Evolutionary conservation across 2,888 invertebrate species (phyloP), one percentile per base, ranked within the genome.

Genomic region (Troilus luridus): DNA sequence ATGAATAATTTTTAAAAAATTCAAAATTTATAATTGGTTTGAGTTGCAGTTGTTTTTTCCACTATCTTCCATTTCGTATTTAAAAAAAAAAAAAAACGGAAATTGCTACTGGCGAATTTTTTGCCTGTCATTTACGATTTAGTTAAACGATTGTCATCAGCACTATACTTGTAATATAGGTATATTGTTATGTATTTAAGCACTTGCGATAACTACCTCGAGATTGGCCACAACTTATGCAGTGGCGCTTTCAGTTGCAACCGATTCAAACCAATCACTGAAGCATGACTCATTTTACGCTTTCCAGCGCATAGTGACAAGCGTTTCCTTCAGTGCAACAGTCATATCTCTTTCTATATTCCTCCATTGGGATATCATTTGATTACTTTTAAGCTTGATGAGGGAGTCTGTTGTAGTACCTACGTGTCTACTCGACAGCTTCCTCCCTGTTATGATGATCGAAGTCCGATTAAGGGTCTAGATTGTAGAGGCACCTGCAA

Each of bases 271-370:
- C 72, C 27, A 41, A 7, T 41, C 19, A 7, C 14, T 41, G 27
- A 77, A 77, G 72, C 72, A 77, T 77, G 72, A 41, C 72, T 77
- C 72, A 77, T 77, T 77, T 17, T 12, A 77, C 72, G 72, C 72
- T 77, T 77, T 77, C 72, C 72, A 77, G 17, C 0, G 14, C 72
- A 17, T 12, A 17, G 72, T 41, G 72, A 77, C 72, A 77, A 77
- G 72, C 72, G 27, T 17, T 77, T 77, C 72, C 72, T 77, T 2
- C 17, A 12, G 5, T 6, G 72, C 41, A 41, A 27, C 24, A 67
- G 41, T 77, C 27, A 77, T 77, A 77, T 77, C 41, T 77, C 72
- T 41, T 0, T 19, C 72, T 41, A 14, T 41, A 0, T 77, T 77
- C 27, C 17, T 14, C 27, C 17, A 77, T 8, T 9, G 9, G 27